Percentiles rank a stretch among this genome's conserved stretches.
phyloP scores from a whole-genome alignment of 1,140 invertebrate genomes.

The Diabrotica virgifera region DNA sequence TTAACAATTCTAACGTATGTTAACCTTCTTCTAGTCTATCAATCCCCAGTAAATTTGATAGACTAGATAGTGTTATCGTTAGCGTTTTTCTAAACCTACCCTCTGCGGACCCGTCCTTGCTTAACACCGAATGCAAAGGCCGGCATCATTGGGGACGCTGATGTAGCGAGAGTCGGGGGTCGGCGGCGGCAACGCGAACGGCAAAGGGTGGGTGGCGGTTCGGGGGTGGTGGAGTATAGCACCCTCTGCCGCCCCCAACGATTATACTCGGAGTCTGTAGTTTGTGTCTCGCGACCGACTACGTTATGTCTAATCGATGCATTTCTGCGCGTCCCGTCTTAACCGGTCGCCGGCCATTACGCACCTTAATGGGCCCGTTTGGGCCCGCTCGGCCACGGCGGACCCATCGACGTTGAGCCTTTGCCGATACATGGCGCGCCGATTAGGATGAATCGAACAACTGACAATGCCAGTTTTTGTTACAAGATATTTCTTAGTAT shows the following conservation, averaged over 20 bases:
- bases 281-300: constrained; percentile 41
- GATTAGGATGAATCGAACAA: too few relatives aligned
- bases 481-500: too few relatives aligned
- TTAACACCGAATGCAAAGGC: not conserved
- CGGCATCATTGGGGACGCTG: not conserved
- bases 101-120: not conserved
- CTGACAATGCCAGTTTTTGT: too few relatives aligned
- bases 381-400: constrained; percentile 40
- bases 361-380: constrained; percentile 51
- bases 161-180: not conserved
- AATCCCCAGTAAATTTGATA: too few relatives aligned
- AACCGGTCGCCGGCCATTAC: constrained; percentile 47
- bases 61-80: too few relatives aligned
- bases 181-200: not conserved
- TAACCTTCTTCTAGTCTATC: too few relatives aligned
- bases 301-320: constrained; percentile 53
- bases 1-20: too few relatives aligned
- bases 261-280: constrained; percentile 26
- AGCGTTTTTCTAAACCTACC: too few relatives aligned
- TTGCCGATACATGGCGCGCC: not conserved
- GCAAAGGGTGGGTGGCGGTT: not conserved
- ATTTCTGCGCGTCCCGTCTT: constrained; percentile 50
- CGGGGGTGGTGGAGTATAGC: not conserved
- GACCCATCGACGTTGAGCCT: not conserved
- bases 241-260: constrained; percentile 17